Base-by-base conservation (phyloP, 2,113 vertebrate species). In the Oenanthe oenanthe region DNA sequence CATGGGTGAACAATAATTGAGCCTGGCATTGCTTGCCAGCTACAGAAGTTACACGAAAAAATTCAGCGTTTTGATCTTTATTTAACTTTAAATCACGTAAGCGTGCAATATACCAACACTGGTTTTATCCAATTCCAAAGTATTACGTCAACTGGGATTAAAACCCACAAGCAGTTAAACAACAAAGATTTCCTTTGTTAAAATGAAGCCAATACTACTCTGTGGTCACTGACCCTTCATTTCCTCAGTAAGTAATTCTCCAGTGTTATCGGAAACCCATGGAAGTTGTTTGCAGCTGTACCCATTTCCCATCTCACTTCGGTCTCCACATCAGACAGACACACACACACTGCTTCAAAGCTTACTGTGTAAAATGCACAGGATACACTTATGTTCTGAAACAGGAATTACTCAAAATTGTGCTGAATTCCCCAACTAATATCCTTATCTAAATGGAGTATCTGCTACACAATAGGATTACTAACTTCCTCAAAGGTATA, bases 271-370 rank as follows among this genome's bases (percentile, higher is more conserved):
- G 97, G 98, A 99, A 99, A 97, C 93, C 68, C 89, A 53, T 89
- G 98, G 98, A 99, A 99, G 98, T 98, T 97, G 97, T 99, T 98
- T 97, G 97, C 97, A 97, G 95, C 94, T 95, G 71, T 94, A 98
- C 87, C 63, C 89, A 95, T 97, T 99, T 99, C 99, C 98, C 97
- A 97, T 98, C 97, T 97, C 95, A 94, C 95, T 98, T 97, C 77
- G 34, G 94, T 88, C 95, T 97, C 89, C 22, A 68, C 85, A 95
- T 95, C 88, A 96, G 97, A 96, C 83, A 61, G 6, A 47, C 34
- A 77, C 7, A 77, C 17, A 77, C 7, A 66, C 92, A 88, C 54
- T 83, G 65, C 88, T 95, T 68, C 79, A 91, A 97, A 95, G 15
- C 38, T 66, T 86, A 88, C 28, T 88, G 74, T 91, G 95, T 85